These are phyloP conservation scores for Nephotettix cincticeps DNA, from an alignment of 1,140 invertebrate species.

Conservation along the genomic window DNA sequence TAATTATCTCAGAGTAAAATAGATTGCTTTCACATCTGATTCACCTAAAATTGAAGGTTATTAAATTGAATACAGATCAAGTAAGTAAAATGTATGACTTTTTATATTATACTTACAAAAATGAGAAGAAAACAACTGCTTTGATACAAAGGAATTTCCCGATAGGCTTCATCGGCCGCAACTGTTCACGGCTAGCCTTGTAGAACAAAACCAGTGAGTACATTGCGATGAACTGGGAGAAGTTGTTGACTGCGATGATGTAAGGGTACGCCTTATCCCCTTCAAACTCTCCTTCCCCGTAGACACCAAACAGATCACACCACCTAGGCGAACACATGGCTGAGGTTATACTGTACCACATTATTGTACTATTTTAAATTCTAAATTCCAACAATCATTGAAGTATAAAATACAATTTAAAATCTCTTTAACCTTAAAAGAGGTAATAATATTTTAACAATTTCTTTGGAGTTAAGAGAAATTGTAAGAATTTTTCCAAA, in stretches of 20 bases:
- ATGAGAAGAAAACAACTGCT: slow-evolving; percentile 96
- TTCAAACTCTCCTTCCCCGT: slow-evolving; percentile 87
- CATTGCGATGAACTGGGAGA: slow-evolving; percentile 96
- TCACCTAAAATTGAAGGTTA: too few relatives aligned
- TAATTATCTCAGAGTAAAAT: not conserved
- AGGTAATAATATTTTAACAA: too few relatives aligned
- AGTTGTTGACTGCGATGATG: slow-evolving; percentile 87
- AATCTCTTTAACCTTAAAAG: too few relatives aligned
- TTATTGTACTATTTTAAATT: too few relatives aligned
- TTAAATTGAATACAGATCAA: too few relatives aligned
- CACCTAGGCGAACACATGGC: slow-evolving; percentile 97
- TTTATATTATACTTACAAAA: slow-evolving; percentile 92
- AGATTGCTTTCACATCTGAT: too few relatives aligned
- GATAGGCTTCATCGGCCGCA: slow-evolving; percentile 89
- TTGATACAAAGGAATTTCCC: slow-evolving; percentile 98
- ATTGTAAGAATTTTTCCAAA: too few relatives aligned
- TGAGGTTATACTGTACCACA: too few relatives aligned
- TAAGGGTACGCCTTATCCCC: slow-evolving; percentile 86
- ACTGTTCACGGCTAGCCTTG: slow-evolving; percentile 79
- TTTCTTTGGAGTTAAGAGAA: too few relatives aligned
- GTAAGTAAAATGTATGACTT: too few relatives aligned
- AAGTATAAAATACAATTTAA: too few relatives aligned
- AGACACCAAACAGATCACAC: slow-evolving; percentile 81
- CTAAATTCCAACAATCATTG: too few relatives aligned
- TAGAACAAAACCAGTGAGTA: slow-evolving; percentile 95